Conservation (phyloP, 1,140 invertebrate genomes). For the Teleopsis dalmanni region DNA sequence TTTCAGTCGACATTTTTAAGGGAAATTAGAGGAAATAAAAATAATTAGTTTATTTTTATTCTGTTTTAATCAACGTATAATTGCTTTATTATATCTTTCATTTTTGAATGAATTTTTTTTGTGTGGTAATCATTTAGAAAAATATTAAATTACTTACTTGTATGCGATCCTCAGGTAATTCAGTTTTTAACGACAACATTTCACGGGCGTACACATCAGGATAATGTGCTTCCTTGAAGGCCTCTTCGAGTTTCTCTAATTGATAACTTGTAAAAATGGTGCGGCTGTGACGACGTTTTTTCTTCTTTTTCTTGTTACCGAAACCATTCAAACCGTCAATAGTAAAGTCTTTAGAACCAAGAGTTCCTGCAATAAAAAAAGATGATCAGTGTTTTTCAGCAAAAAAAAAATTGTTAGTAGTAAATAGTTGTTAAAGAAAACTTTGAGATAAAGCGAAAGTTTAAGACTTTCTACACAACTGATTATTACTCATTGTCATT, state of each 20-base stretch:
- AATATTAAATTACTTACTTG: constrained; percentile 65
- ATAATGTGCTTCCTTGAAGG: constrained; percentile 98
- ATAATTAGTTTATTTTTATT: too few relatives aligned
- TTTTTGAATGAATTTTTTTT: not conserved
- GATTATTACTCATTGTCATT: too few relatives aligned
- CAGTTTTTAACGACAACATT: constrained; percentile 94
- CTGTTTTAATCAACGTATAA: too few relatives aligned
- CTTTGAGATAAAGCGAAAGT: too few relatives aligned
- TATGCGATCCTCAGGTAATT: constrained; percentile 98
- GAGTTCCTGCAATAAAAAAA: constrained; percentile 20
- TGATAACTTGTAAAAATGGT: constrained; percentile 98
- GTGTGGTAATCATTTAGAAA: not conserved
- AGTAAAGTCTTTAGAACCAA: constrained; percentile 33
- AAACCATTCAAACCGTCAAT: constrained; percentile 61
- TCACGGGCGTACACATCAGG: constrained; percentile 97
- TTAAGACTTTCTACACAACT: too few relatives aligned
- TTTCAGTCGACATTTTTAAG: too few relatives aligned
- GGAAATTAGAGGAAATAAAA: too few relatives aligned
- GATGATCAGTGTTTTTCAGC: too few relatives aligned
- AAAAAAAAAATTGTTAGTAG: too few relatives aligned
- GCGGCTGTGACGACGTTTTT: constrained; percentile 77
- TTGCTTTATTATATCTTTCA: not conserved
- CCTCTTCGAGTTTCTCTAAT: constrained; percentile 95
- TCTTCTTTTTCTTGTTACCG: constrained; percentile 78
- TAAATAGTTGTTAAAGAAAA: too few relatives aligned